A percentile compares a stretch with the other conserved stretches of the same genome.
phyloP scores from a whole-genome alignment of 2,113 vertebrate species.

The Pachycephala philippinensis region DNA sequence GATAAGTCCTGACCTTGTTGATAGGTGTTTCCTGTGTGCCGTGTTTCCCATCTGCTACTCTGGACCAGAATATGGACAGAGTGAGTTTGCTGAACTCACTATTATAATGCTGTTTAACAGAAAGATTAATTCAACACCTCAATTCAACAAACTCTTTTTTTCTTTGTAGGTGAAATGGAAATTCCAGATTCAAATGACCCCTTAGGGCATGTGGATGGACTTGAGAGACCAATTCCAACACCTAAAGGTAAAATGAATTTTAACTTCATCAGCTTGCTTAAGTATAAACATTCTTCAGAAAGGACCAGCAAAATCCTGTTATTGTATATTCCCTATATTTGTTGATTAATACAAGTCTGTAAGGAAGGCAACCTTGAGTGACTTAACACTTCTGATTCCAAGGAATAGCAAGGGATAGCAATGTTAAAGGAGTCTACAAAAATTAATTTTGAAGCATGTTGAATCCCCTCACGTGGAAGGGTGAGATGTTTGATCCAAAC shows the following conservation, averaged over 20 bases:
- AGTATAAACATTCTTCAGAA: not conserved
- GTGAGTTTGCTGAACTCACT: not conserved
- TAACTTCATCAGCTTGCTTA: not conserved
- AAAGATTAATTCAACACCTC: not conserved
- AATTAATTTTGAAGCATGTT: not conserved
- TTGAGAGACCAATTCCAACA: conserved; percentile 77
- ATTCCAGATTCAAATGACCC: conserved; percentile 71
- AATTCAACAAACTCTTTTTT: not conserved
- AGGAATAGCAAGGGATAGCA: not conserved
- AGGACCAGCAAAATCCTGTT: not conserved
- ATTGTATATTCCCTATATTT: not conserved
- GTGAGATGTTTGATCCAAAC: not conserved
- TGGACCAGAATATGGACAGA: not conserved
- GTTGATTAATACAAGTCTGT: not conserved
- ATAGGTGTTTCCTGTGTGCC: not conserved
- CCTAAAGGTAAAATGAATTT: conserved; percentile 74
- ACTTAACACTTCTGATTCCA: not conserved
- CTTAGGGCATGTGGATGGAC: conserved; percentile 74
- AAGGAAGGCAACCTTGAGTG: not conserved
- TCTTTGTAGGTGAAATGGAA: conserved; percentile 70
- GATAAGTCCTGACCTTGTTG: not conserved
- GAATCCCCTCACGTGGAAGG: not conserved
- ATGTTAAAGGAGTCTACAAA: not conserved
- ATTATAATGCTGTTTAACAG: not conserved
- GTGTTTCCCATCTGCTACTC: not conserved